Evolutionary conservation across 2,797 vertebrate species (phyloP).

Genomic region (Danio tinwini): DNA sequence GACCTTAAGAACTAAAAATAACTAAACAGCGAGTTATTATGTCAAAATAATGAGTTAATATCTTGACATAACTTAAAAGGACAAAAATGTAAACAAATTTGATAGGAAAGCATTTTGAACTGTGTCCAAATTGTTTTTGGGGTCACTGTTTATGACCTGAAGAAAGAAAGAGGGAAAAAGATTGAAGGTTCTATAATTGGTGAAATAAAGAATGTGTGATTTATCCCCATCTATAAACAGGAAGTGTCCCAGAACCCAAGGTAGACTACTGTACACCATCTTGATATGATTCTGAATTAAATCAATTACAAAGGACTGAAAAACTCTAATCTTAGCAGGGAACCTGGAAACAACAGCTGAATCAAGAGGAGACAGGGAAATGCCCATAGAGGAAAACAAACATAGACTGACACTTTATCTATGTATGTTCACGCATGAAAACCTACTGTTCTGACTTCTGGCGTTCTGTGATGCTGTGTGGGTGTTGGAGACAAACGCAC

Average conservation of each 20-base stretch:
- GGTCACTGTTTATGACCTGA: conserved; percentile 6
- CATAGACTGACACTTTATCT: not conserved
- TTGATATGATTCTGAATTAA: conserved; percentile 1
- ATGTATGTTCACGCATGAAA: conserved; percentile 47
- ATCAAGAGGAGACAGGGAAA: conserved; percentile 13
- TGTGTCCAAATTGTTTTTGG: conserved; percentile 5
- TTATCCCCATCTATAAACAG: conserved; percentile 6
- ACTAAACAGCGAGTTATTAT: too few species aligned
- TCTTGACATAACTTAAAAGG: too few species aligned
- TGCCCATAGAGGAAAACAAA: conserved; percentile 24
- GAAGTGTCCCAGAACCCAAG: conserved; percentile 2
- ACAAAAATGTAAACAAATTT: too few species aligned
- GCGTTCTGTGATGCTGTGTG: conserved; percentile 79
- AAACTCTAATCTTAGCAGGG: conserved; percentile 1
- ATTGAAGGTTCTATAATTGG: not conserved
- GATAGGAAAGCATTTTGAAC: not conserved
- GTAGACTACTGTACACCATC: not conserved
- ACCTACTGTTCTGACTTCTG: conserved; percentile 81
- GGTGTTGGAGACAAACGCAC: conserved; percentile 69
- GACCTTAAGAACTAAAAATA: too few species aligned
- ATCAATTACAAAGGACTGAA: conserved; percentile 1
- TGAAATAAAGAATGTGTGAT: conserved; percentile 7
- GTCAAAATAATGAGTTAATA: too few species aligned
- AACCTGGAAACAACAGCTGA: conserved; percentile 22
- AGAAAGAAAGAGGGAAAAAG: conserved; percentile 17